Base-by-base conservation (phyloP, 2,888 invertebrate species). In the Disparrhopalites patrizii region DNA sequence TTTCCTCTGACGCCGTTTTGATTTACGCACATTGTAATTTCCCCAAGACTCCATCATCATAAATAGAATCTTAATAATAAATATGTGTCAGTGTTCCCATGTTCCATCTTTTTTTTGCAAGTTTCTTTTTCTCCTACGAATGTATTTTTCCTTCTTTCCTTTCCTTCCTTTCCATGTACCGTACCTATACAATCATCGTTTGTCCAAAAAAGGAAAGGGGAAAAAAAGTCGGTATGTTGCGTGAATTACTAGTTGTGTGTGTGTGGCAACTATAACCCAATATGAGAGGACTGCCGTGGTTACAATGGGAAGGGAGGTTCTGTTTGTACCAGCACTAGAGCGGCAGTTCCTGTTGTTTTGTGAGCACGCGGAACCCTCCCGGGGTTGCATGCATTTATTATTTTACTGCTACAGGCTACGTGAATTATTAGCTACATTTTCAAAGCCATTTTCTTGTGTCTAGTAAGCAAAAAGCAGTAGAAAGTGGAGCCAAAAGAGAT, bases 21-120 rank as follows among this genome's bases (percentile, higher is more conserved):
- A 58, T 58, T 58, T 58, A 58, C 58, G 58, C 20, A 43, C 47
- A 43, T 18, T 18, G 43, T 43, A 58, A 58, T 58, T 58, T 58
- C 40, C 58, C 43, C 28, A 40, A 15, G 36, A 55, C 55, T 55
- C 55, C 55, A 55, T 55, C 33, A 55, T 33, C 55, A 33, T 55
- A 31, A 55, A 55, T 55, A 55, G 23, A 23, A 33, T 47, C 47
- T 28, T 30, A 55, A 33, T 55, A 55, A 55, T 55, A 55, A n/a
- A 55, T n/a, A 55, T 55, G 18, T 20, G 55, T 55, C 55, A 33
- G 33, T 36, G 55, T 20, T 47, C 23, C 23, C 47, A 47, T 47
- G 20, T 47, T 47, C 47, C 3, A 3, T 25, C n/a, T n/a, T n/a
- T n/a, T n/a, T n/a, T n/a, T n/a, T 15, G 23, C 23, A 8, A 47